Conservation (phyloP, 2,113 vertebrate species). For the Nerophis lumbriciformis region DNA sequence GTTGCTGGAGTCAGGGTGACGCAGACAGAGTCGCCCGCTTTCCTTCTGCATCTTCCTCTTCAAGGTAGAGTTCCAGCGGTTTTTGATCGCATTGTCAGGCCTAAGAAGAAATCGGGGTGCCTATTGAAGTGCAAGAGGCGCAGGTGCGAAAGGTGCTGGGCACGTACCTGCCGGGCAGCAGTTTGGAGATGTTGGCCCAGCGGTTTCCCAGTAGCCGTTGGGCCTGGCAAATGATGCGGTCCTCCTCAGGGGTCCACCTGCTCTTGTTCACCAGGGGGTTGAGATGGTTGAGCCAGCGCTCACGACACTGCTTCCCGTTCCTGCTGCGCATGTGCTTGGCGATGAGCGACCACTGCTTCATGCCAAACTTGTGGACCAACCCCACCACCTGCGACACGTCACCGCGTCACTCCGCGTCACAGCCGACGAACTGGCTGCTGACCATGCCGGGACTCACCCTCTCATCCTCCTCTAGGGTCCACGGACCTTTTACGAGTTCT, state of each 20-base stretch:
- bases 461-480: conserved; percentile 93
- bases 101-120: conserved; percentile 55
- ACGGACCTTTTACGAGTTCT: conserved; percentile 89
- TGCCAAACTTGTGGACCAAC: conserved; percentile 85
- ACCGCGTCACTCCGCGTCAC: conserved; percentile 13
- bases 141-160: not conserved
- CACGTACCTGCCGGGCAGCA: conserved; percentile 85
- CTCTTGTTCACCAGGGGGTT: conserved; percentile 91
- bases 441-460: conserved; percentile 71
- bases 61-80: conserved; percentile 98
- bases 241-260: conserved; percentile 89
- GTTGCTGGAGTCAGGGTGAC: conserved; percentile 59
- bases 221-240: conserved; percentile 85
- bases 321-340: conserved; percentile 89
- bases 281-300: conserved; percentile 97
- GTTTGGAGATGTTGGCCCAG: conserved; percentile 93
- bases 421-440: conserved; percentile 53
- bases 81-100: conserved; percentile 98
- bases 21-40: conserved; percentile 76
- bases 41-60: conserved; percentile 90
- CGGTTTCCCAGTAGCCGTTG: conserved; percentile 90
- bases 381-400: conserved; percentile 78
- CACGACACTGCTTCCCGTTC: conserved; percentile 92
- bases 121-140: not conserved
- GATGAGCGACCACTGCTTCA: conserved; percentile 90